Evolutionary conservation across 2,113 vertebrate genomes (phyloP).

Genomic region (Syngnathus typhle): DNA sequence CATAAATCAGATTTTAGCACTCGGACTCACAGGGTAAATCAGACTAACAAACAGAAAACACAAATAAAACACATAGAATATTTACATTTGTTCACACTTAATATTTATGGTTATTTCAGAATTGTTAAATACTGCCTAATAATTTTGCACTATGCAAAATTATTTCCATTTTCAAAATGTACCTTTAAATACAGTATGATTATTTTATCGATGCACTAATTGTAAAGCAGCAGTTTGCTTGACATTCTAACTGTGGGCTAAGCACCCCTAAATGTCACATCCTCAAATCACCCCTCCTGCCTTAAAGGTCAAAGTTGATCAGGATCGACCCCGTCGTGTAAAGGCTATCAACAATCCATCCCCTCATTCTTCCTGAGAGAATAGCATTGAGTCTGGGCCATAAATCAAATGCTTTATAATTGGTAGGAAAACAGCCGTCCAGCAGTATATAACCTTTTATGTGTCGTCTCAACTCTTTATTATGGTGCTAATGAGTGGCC

Average conservation of each 20-base stretch:
- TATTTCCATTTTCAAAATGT: neutral
- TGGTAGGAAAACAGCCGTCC: conserved; percentile 71
- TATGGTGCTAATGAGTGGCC: conserved; percentile 70
- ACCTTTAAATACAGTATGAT: neutral
- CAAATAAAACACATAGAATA: too few species aligned
- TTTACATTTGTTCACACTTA: too few species aligned
- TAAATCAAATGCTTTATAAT: conserved; percentile 73
- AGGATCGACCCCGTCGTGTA: conserved; percentile 46
- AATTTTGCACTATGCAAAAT: neutral
- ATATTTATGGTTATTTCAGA: too few species aligned
- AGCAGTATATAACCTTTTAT: conserved; percentile 78
- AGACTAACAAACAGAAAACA: too few species aligned
- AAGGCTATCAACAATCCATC: conserved; percentile 59
- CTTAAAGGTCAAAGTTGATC: conserved; percentile 59
- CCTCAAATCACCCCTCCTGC: neutral
- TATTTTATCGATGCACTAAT: neutral
- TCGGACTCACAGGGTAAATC: too few species aligned
- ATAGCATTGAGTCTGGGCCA: conserved; percentile 45
- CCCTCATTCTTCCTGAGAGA: conserved; percentile 53
- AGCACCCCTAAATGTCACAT: conserved; percentile 54
- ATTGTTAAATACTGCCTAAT: too few species aligned
- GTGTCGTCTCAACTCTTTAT: conserved; percentile 72
- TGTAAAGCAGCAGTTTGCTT: neutral
- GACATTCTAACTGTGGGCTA: conserved; percentile 2
- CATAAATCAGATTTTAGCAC: too few species aligned